A percentile compares a stretch with the other conserved stretches of the same genome.
Conservation (phyloP, 2,113 vertebrate genomes). For the Oriolus oriolus region DNA sequence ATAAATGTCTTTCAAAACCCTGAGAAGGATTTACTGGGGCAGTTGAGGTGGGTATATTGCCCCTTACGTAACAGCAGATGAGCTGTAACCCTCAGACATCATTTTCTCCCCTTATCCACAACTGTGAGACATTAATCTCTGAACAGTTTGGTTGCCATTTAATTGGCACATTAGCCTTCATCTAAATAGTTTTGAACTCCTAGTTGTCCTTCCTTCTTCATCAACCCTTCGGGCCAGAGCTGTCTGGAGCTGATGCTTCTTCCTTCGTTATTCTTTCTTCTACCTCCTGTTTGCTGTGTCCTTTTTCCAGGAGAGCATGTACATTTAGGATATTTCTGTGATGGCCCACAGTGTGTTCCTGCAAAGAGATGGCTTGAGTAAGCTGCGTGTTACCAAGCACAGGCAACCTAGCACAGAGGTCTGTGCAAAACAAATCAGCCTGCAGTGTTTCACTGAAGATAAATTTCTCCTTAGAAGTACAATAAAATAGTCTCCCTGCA, state of each 20-base stretch:
- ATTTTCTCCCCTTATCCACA: not conserved
- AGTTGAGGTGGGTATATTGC: not conserved
- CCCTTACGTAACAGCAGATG: not conserved
- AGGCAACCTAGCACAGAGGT: not conserved
- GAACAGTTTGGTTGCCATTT: not conserved
- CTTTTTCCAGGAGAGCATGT: not conserved
- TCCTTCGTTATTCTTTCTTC: not conserved
- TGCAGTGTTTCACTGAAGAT: not conserved
- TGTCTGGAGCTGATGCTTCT: not conserved
- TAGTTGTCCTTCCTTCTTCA: not conserved
- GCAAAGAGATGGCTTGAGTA: not conserved
- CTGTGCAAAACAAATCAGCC: not conserved
- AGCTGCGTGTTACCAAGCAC: not conserved
- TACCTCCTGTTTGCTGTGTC: not conserved
- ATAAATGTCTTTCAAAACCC: constrained; percentile 1
- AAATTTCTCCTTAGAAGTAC: not conserved
- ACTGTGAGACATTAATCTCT: not conserved
- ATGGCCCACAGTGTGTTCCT: not conserved
- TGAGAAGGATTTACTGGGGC: not conserved
- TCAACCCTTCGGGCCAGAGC: not conserved
- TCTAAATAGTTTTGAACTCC: not conserved
- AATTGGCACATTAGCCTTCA: not conserved
- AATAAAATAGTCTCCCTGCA: not conserved
- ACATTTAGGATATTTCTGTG: not conserved
- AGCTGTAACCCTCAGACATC: not conserved